A percentile compares a stretch with the other conserved stretches of the same genome.
Conservation (phyloP, 2,113 vertebrate species). For the Callipepla californica region DNA sequence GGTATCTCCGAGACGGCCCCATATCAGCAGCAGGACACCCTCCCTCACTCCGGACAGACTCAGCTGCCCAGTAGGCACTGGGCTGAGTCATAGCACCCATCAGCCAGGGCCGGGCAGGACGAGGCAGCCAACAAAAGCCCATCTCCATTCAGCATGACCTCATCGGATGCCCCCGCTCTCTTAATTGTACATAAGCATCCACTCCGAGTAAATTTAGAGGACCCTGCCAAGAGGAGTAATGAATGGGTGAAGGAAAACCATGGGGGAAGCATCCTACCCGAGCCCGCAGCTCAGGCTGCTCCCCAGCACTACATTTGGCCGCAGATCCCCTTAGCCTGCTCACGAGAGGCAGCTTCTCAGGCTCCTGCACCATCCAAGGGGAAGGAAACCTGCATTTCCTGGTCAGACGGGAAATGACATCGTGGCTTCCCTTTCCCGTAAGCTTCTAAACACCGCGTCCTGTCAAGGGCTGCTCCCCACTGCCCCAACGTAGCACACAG, state of each 20-base stretch:
- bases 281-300: not conserved
- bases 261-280: not conserved
- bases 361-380: conserved; percentile 24
- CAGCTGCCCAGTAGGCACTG: not conserved
- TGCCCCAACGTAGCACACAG: conserved; percentile 10
- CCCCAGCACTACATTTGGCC: not conserved
- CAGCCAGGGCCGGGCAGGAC: not conserved
- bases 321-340: not conserved
- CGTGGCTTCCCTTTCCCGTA: conserved; percentile 75
- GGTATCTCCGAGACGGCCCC: not conserved
- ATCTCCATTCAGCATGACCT: conserved; percentile 14
- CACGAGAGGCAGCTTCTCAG: not conserved
- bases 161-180: conserved; percentile 41
- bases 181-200: not conserved
- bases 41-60: fast-evolving
- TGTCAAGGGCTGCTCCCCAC: conserved; percentile 69
- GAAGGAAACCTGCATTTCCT: conserved; percentile 81
- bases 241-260: conserved; percentile 23
- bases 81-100: conserved; percentile 49
- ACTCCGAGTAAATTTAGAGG: not conserved
- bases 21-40: fast-evolving
- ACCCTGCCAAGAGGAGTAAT: conserved; percentile 16
- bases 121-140: not conserved
- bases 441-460: conserved; percentile 76
- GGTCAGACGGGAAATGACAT: conserved; percentile 82